Base-by-base conservation (phyloP, 2,888 invertebrate genomes). In the Tridacna gigas region DNA sequence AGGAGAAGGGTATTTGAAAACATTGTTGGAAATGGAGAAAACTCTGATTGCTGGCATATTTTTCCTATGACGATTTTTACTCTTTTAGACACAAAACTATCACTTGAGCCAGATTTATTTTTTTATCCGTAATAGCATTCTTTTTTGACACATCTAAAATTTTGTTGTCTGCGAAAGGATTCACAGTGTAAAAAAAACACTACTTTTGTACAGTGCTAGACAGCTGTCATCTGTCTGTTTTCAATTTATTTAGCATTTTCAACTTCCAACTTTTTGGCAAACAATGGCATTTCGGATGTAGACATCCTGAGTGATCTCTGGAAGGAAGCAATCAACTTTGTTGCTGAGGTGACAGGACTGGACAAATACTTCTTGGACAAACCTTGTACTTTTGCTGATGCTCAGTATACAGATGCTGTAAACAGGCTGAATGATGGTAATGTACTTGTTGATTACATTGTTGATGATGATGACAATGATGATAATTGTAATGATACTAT, bases 361-460 rank as follows among this genome's bases (percentile, higher is more conserved):
- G 69, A 81, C 12, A 56, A 82, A 37, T 85, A 77, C 47, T 76
- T 82, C 25, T 25, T 75, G 13, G 69, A 73, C 26, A 66, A 56
- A 28, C 74, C 37, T 0, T 85, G 84, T 60, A 47, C 56, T n/a
- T 26, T 74, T 47, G 61, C 51, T 9, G 74, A 51, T 0, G 61
- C 15, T 25, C 48, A 56, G 18, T 82, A 77, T 66, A 60, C 61
- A 4, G 47, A 79, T 56, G 81, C 51, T 65, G 65, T 74, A 25
- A 51, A 67, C 25, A 66, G 79, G 37, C 82, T 79, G 74, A 74
- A 76, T 11, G 79, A 85, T 74, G 79, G 84, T 82, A 74, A 69
- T 25, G 48, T 15, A 26, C 67, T 37, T 37, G 37, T 37, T 37
- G 2, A 37, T 37, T 37, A 37, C 37, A 37, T 37, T 37, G 37